phyloP scores from a whole-genome alignment of 2,888 invertebrate genomes.

The Rhagonycha fulva region DNA sequence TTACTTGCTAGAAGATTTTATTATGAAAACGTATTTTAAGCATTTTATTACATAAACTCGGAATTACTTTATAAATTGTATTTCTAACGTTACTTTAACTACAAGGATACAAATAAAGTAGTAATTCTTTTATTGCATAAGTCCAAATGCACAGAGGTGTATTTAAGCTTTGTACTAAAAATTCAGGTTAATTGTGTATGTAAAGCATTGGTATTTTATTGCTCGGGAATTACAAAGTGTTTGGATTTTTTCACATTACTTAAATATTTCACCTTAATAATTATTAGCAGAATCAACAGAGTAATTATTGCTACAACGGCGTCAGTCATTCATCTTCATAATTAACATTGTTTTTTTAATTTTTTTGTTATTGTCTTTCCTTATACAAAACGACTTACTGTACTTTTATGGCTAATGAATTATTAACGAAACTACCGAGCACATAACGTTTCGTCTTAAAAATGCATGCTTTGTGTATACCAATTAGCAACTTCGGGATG shows the following conservation, averaged over 20 bases:
- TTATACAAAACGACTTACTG: not conserved
- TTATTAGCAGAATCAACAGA: not conserved
- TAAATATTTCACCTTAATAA: not conserved
- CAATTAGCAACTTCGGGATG: not conserved
- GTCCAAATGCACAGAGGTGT: not conserved
- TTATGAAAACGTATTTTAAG: not conserved
- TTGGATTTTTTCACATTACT: not conserved
- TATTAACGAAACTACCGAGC: not conserved
- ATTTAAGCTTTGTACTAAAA: conserved; percentile 13
- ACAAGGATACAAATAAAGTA: not conserved
- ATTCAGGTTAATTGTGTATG: conserved; percentile 17
- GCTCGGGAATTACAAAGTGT: not conserved
- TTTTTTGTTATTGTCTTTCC: not conserved
- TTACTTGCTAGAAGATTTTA: not conserved
- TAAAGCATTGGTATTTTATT: conserved; percentile 5
- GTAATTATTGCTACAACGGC: not conserved
- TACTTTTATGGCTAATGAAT: not conserved
- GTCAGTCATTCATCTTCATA: not conserved
- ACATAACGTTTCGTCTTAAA: not conserved
- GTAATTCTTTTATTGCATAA: conserved; percentile 7
- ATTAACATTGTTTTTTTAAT: not conserved
- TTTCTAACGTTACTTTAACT: not conserved
- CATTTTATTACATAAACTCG: not conserved
- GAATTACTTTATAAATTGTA: not conserved
- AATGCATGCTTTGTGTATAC: too few relatives aligned